Percentiles rank a stretch among this genome's conserved stretches.
phyloP scores from a whole-genome alignment of 2,888 invertebrate species.

The Apamea anceps region DNA sequence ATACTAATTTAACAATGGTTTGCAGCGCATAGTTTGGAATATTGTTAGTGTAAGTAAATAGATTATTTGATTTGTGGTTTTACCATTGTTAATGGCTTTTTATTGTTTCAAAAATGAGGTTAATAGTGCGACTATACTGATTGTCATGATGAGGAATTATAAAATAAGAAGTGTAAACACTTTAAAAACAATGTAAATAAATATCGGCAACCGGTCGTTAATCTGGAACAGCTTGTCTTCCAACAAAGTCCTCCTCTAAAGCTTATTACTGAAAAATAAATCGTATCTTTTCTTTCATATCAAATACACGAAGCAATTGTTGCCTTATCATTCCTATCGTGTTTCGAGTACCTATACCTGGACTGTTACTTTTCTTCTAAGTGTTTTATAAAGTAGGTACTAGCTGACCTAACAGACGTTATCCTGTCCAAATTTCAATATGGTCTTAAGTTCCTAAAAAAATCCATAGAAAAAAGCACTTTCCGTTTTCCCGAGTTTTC shows the following conservation, averaged over 20 bases:
- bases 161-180: no score
- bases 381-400: not conserved
- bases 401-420: not conserved
- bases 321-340: not conserved
- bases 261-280: not conserved
- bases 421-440: not conserved
- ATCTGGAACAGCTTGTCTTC: no score
- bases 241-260: no score
- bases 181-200: no score
- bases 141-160: not conserved
- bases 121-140: not conserved
- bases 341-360: not conserved
- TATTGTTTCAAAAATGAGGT: constrained; percentile 3
- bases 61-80: constrained; percentile 11
- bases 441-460: not conserved
- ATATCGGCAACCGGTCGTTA: no score
- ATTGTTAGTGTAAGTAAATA: not conserved
- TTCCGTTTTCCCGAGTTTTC: not conserved
- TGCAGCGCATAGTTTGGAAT: not conserved
- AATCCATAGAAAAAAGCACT: not conserved
- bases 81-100: not conserved
- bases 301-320: not conserved
- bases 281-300: not conserved
- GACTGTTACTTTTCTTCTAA: not conserved
- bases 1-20: not conserved